These are phyloP conservation scores for Scytalopus superciliaris DNA, from an alignment of 2,113 vertebrate species.

Conservation along the genomic window DNA sequence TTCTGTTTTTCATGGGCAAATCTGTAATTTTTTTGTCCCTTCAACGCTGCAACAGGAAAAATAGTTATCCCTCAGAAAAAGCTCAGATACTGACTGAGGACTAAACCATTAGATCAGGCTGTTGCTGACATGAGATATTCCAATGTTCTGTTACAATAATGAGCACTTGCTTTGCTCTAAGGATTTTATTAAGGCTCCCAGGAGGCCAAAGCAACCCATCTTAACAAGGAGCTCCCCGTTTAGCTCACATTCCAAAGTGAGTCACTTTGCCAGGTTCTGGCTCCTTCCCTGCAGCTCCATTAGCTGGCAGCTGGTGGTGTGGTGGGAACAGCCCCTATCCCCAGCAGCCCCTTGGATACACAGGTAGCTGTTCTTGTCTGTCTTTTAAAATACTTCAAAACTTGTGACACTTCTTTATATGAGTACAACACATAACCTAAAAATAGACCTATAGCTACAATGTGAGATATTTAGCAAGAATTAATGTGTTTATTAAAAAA, in stretches of 20 bases:
- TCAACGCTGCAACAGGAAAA: not conserved
- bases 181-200: not conserved
- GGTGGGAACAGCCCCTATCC: not conserved
- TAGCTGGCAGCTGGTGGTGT: not conserved
- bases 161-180: not conserved
- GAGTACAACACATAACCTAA: slow-evolving; percentile 7
- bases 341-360: not conserved
- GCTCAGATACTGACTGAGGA: not conserved
- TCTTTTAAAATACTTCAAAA: not conserved
- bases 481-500: slow-evolving; percentile 30
- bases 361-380: not conserved
- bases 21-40: not conserved
- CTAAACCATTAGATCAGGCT: not conserved
- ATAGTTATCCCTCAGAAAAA: not conserved
- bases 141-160: not conserved
- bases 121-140: not conserved
- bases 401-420: not conserved
- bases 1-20: not conserved
- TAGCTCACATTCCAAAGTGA: not conserved
- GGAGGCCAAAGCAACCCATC: not conserved
- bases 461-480: slow-evolving; percentile 10
- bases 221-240: not conserved
- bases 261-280: not conserved
- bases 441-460: slow-evolving; percentile 15
- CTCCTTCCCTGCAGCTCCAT: not conserved